A percentile compares a stretch with the other conserved stretches of the same genome.
phyloP scores from a whole-genome alignment of 2,888 invertebrate species.

The Stenodema calcarata region DNA sequence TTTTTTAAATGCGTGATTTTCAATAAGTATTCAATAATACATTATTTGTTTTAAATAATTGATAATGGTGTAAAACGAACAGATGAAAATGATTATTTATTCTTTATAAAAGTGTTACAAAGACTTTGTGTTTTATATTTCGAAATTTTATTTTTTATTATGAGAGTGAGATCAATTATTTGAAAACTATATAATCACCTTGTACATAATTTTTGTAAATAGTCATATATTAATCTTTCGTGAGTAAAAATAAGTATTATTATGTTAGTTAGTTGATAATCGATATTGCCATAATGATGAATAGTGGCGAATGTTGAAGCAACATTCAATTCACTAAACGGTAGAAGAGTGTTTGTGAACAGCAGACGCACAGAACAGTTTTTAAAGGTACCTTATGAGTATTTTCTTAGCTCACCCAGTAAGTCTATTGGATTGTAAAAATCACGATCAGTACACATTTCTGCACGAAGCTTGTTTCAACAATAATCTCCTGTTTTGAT shows the following conservation, averaged over 20 bases:
- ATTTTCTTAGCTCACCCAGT: background rate
- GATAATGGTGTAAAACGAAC: background rate
- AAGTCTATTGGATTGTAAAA: background rate
- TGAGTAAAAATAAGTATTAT: constrained; percentile 29
- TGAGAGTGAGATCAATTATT: constrained; percentile 28
- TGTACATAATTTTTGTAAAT: constrained; percentile 27
- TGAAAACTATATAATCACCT: constrained; percentile 1
- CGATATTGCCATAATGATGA: background rate
- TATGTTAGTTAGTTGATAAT: constrained; percentile 5
- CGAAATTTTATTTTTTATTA: constrained; percentile 43
- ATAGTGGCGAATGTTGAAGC: background rate
- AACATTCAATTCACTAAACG: background rate
- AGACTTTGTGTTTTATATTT: constrained; percentile 40
- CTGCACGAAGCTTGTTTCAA: background rate
- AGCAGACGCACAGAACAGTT: background rate
- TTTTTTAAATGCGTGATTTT: background rate
- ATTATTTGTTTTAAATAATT: background rate
- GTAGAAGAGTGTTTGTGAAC: background rate
- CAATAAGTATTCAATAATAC: background rate
- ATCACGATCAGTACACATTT: background rate
- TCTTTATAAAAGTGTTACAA: constrained; percentile 9
- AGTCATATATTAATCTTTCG: background rate
- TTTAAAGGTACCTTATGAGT: background rate
- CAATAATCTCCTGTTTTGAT: too few species aligned
- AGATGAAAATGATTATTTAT: constrained; percentile 23